Percentiles rank a stretch among this genome's conserved stretches.
Conservation (phyloP, 2,113 vertebrate species). For the Corynorhinus townsendii region DNA sequence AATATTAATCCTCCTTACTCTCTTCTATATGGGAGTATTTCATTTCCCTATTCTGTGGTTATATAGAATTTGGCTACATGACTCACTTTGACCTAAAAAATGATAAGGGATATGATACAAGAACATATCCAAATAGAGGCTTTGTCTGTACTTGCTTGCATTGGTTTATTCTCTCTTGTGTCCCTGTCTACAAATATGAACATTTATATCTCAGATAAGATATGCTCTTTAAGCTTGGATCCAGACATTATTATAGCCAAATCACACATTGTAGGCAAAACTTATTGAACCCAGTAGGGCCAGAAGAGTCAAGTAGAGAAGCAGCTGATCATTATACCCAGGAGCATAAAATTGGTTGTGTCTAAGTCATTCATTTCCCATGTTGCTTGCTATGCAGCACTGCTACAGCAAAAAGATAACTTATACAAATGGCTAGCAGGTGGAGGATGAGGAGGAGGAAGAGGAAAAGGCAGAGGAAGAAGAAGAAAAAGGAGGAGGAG, state of each 20-base stretch:
- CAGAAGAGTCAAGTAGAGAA: not conserved
- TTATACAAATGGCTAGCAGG: not conserved
- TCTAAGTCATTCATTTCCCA: not conserved
- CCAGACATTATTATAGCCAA: not conserved
- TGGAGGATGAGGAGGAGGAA: too few species aligned
- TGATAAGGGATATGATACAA: not conserved
- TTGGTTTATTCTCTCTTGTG: not conserved
- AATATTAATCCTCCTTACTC: not conserved
- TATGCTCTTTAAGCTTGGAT: not conserved
- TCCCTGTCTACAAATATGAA: not conserved
- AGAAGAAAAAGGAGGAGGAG: fast-evolving
- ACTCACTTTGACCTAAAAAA: not conserved
- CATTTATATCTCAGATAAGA: not conserved
- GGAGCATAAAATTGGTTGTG: not conserved
- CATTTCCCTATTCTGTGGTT: not conserved
- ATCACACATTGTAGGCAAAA: not conserved
- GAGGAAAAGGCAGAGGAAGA: not conserved
- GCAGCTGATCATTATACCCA: not conserved
- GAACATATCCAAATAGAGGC: not conserved
- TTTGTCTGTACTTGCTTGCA: not conserved
- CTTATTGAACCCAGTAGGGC: not conserved
- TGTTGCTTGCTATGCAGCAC: not conserved
- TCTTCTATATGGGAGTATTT: not conserved
- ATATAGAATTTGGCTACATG: not conserved
- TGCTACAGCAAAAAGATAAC: not conserved